phyloP scores from a whole-genome alignment of 1,140 invertebrate species.

The Frieseomelitta varia region DNA sequence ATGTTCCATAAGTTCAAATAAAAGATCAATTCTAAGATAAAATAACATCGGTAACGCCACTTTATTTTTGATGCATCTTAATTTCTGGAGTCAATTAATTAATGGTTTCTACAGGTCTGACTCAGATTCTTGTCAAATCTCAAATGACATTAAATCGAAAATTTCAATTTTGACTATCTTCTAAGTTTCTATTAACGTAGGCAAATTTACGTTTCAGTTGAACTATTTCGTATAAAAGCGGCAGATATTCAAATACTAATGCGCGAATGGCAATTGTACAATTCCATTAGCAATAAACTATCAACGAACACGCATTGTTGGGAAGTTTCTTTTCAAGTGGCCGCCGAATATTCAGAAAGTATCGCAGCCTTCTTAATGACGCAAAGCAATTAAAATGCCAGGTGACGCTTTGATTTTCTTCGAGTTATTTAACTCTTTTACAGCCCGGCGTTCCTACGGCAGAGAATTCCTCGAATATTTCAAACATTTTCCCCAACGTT shows the following conservation, averaged over 20 bases:
- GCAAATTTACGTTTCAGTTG: too few species aligned
- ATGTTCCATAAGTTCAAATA: too few species aligned
- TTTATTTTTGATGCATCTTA: too few species aligned
- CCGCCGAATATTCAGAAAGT: neutral
- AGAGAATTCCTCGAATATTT: conserved; percentile 16
- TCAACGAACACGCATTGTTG: neutral
- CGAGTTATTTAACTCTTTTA: conserved; percentile 13
- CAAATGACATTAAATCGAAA: too few species aligned
- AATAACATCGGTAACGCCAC: too few species aligned
- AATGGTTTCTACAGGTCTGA: too few species aligned
- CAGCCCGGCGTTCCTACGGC: neutral
- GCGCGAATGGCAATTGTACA: neutral
- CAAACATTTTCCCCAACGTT: conserved; percentile 9
- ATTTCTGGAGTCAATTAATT: too few species aligned
- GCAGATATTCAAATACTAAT: neutral
- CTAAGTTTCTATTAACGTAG: too few species aligned
- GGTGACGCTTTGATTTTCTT: conserved; percentile 4
- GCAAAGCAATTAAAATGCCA: neutral
- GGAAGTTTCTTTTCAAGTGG: neutral
- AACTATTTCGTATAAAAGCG: neutral
- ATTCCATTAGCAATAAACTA: neutral
- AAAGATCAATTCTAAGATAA: too few species aligned
- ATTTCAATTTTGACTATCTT: too few species aligned
- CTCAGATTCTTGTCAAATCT: too few species aligned
- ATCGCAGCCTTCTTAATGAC: conserved; percentile 3